Percentiles rank a stretch among this genome's conserved stretches.
Evolutionary conservation across 2,888 invertebrate species (phyloP).

Genomic region (Tenthredo livida): DNA sequence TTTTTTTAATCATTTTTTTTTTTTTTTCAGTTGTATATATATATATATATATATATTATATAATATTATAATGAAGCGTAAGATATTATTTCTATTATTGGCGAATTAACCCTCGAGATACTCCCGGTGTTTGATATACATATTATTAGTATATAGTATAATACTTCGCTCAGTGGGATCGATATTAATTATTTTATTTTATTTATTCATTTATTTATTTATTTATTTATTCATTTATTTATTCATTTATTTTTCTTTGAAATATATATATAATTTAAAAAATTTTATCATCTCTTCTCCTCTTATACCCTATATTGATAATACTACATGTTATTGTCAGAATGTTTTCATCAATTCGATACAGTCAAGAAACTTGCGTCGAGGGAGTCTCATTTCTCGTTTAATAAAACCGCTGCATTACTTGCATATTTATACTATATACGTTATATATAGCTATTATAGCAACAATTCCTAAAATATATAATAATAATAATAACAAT

Average conservation of each 20-base stretch:
- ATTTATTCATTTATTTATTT: no score
- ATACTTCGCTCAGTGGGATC: neutral
- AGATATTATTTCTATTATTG: neutral
- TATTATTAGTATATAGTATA: no score
- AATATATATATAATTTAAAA: conserved; percentile 28
- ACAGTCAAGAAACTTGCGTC: conserved; percentile 22
- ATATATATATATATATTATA: neutral
- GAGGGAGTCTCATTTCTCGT: conserved; percentile 9
- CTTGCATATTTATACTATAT: neutral
- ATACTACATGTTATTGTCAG: conserved; percentile 41
- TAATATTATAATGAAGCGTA: neutral
- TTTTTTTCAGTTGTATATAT: neutral
- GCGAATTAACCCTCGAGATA: neutral
- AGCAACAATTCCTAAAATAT: neutral
- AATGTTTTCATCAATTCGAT: conserved; percentile 43
- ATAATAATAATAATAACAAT: neutral
- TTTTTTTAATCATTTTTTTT: no score
- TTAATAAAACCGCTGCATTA: neutral
- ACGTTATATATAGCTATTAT: neutral
- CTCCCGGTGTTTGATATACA: neutral
- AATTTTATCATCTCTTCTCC: neutral
- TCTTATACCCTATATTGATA: neutral
- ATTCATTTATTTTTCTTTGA: neutral
- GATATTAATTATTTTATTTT: neutral
- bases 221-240: no score